These are phyloP conservation scores for Grammomys dolichurus DNA, from an alignment of 2,113 vertebrate species.

Conservation along the genomic window DNA sequence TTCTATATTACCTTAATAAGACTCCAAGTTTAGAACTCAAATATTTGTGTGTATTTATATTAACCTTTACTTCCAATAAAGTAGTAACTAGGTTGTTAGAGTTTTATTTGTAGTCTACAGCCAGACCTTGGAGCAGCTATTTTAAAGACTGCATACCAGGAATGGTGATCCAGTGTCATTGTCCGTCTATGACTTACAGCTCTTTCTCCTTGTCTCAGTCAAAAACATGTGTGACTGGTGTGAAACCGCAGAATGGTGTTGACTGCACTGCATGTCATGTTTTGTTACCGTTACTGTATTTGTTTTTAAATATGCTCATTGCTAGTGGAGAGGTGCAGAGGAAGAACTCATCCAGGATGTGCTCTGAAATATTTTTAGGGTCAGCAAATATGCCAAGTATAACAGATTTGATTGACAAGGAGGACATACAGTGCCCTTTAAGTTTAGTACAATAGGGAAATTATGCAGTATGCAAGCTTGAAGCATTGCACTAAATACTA, in stretches of 20 bases:
- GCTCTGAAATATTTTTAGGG: not conserved
- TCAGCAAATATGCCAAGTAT: not conserved
- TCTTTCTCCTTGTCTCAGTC: not conserved
- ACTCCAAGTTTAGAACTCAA: conserved; percentile 65
- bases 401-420: not conserved
- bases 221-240: not conserved
- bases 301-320: conserved; percentile 38
- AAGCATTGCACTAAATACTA: not conserved
- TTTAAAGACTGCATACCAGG: conserved; percentile 19
- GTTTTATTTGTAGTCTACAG: conserved; percentile 50
- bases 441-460: not conserved
- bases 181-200: not conserved
- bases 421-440: not conserved
- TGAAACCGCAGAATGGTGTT: not conserved
- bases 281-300: conserved; percentile 19
- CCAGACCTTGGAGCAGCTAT: not conserved
- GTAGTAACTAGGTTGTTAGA: conserved; percentile 28
- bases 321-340: not conserved
- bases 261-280: not conserved
- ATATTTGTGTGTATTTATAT: conserved; percentile 72
- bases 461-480: not conserved
- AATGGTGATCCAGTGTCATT: not conserved
- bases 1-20: conserved; percentile 67
- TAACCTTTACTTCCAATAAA: conserved; percentile 57
- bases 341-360: not conserved